phyloP scores from a whole-genome alignment of 2,797 vertebrate genomes.

The Tarsius wallacei region DNA sequence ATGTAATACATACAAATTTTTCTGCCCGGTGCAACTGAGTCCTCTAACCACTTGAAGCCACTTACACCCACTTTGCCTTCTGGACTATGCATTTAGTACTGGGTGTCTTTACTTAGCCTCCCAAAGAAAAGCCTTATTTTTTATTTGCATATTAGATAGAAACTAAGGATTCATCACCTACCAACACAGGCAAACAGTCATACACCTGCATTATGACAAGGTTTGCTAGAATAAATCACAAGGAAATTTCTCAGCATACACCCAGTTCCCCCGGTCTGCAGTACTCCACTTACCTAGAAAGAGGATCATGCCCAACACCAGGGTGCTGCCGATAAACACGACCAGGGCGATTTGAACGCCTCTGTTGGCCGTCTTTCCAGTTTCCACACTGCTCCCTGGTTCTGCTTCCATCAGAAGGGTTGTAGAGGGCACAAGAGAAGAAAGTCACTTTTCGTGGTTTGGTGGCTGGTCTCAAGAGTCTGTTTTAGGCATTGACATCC shows the following conservation, averaged over 20 bases:
- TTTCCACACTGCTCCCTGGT: constrained; percentile 76
- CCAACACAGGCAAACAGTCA: neutral
- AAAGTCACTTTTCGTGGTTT: constrained; percentile 82
- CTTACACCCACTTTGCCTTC: constrained; percentile 34
- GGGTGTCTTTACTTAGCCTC: constrained; percentile 49
- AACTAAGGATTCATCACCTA: neutral
- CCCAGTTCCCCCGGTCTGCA: constrained; percentile 36
- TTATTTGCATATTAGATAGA: constrained; percentile 43
- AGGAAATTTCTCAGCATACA: neutral
- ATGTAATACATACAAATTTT: neutral
- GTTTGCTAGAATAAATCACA: constrained; percentile 34
- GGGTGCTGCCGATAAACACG: constrained; percentile 90
- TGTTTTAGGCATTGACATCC: constrained; percentile 86
- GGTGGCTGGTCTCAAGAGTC: constrained; percentile 78
- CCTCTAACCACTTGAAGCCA: constrained; percentile 20
- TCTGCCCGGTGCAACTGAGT: neutral
- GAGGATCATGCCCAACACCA: constrained; percentile 89
- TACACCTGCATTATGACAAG: neutral
- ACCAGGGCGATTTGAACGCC: constrained; percentile 93
- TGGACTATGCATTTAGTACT: constrained; percentile 7
- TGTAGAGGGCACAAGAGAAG: constrained; percentile 48
- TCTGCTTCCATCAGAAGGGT: constrained; percentile 91
- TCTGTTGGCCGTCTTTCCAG: constrained; percentile 88
- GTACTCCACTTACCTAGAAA: constrained; percentile 90
- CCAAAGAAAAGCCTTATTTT: constrained; percentile 61